Evolutionary conservation across 2,888 invertebrate genomes (phyloP).

Genomic region (Catocala fraxini): DNA sequence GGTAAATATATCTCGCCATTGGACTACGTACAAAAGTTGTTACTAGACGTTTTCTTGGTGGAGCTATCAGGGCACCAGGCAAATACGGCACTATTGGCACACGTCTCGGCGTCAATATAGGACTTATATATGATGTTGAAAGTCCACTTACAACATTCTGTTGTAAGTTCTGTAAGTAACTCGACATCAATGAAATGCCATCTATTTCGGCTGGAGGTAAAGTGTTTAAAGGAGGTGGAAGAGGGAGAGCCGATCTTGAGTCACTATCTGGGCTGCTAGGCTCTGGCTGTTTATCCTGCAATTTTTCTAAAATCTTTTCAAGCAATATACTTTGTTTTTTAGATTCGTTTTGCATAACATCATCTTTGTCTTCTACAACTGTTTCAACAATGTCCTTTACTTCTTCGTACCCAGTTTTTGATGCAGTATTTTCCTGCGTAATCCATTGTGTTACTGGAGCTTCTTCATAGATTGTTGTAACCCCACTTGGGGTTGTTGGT

Average conservation of each 20-base stretch:
- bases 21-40: constrained; percentile 25
- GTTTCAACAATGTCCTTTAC: constrained; percentile 21
- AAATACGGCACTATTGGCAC: constrained; percentile 28
- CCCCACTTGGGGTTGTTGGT: too few relatives aligned
- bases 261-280: constrained; percentile 6
- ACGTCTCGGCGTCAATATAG: constrained; percentile 1
- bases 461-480: too few relatives aligned
- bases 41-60: constrained; percentile 20
- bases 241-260: not conserved
- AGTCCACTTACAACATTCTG: constrained; percentile 17
- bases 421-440: constrained; percentile 2
- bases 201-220: constrained; percentile 17
- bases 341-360: constrained; percentile 16
- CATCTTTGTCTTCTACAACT: constrained; percentile 26
- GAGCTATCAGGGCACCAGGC: constrained; percentile 9
- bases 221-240: constrained; percentile 4
- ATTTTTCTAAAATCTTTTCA: constrained; percentile 37
- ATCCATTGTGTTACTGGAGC: not conserved
- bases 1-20: constrained; percentile 25
- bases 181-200: constrained; percentile 9
- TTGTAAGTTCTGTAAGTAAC: constrained; percentile 13
- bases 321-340: constrained; percentile 34
- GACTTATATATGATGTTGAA: constrained; percentile 19
- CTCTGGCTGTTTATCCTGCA: constrained; percentile 21
- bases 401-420: constrained; percentile 9